Base-by-base conservation (phyloP, 2,113 vertebrate species). In the Corythoichthys intestinalis region DNA sequence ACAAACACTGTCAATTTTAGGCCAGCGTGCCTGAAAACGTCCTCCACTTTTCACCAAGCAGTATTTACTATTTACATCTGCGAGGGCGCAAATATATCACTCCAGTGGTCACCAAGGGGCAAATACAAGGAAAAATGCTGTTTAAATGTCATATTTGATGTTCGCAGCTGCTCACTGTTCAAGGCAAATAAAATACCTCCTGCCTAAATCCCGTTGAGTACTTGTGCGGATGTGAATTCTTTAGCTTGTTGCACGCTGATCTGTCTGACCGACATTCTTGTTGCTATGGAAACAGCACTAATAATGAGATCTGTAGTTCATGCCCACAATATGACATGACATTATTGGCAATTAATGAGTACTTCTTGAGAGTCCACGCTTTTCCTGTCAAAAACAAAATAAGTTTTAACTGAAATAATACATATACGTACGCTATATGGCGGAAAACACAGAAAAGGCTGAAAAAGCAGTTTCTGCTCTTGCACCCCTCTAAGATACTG, bases 221-320 rank as follows among this genome's bases (percentile, higher is more conserved):
- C 74, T 61, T 65, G 46, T 69, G 80, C 58, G 41, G 69, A 78
- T 44, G 49, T 70, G 67, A 81, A 76, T 77, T 49, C 71, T 71
- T 50, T 35, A 41, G 75, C 76, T 81, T 47, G 2, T 35, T 35
- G 7, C 62, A 71, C 73, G 71, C 62, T 34, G 68, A 81, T 71
- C 67, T 63, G 67, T 69, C 72, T 71, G 50, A 46, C 61, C 85
- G 81, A 84, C 67, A 72, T 13, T 73, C 37, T 14, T 72, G 87
- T 90, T 88, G 83, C 88, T 70, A 91, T 89, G 79, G 88, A 76
- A 89, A 91, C 90, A 57, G 75, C 54, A 49, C 65, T 73, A 66
- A 80, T 86, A 87, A 86, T 76, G 73, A 79, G 60, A 52, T 76
- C 73, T 67, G 75, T 85, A 85, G 85, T 87, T 87, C 78, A 80